A percentile compares a stretch with the other conserved stretches of the same genome.
These are phyloP conservation scores for Halocynthia aurantium DNA, from an alignment of 23 tunicate species.

Conservation along the genomic window DNA sequence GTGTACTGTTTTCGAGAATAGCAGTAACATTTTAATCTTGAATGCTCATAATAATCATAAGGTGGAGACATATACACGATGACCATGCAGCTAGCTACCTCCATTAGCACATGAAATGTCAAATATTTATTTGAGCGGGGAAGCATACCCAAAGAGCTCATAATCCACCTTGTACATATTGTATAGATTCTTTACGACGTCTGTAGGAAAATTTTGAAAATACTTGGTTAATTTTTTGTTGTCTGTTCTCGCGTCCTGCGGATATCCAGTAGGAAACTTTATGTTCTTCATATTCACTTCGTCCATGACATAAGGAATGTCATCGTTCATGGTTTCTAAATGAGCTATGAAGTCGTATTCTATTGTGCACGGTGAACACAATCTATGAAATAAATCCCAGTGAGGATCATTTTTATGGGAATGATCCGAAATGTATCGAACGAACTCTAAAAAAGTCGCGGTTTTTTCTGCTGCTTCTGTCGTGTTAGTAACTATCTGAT, in stretches of 20 bases:
- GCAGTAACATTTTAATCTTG: too few species aligned
- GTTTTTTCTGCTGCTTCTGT: background rate
- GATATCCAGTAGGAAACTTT: background rate
- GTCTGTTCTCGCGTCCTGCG: background rate
- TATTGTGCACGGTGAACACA: conserved; percentile 22
- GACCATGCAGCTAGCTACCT: background rate
- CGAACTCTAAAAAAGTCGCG: conserved; percentile 2
- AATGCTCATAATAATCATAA: too few species aligned
- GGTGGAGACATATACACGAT: too few species aligned
- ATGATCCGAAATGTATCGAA: background rate
- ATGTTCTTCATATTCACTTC: background rate
- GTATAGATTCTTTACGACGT: background rate
- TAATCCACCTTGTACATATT: conserved; percentile 15
- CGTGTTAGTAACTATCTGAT: background rate
- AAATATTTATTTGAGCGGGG: background rate
- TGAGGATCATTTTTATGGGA: background rate
- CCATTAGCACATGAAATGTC: background rate
- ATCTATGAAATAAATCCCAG: conserved; percentile 4
- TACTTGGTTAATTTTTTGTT: background rate
- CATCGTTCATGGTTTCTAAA: conserved; percentile 12
- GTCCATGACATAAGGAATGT: background rate
- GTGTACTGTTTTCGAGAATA: too few species aligned
- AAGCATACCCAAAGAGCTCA: conserved; percentile 12
- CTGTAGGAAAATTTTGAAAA: background rate
- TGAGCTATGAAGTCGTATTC: conserved; percentile 18